Evolutionary conservation across 2,888 invertebrate genomes (phyloP), one percentile per base, ranked within the genome.

Genomic region (Cheilosia grossa): DNA sequence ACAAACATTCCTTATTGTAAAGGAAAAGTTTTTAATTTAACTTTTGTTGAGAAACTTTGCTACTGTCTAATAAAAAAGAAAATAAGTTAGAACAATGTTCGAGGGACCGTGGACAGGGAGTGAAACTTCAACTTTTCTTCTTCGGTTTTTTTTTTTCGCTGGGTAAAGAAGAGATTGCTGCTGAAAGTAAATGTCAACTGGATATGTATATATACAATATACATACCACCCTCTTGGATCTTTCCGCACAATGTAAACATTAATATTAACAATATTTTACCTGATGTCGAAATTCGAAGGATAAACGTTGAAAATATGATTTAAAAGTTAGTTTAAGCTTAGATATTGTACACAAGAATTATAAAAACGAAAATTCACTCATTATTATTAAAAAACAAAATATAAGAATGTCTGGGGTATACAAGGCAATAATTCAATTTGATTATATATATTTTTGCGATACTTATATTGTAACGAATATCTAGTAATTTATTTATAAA

Each of bases 181-280:
- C 37, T 78, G 64, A 72, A 77, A 78, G 78, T 53, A 53, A 78
- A 78, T 61, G 72, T 82, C 82, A 82, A 72, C 56, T 61, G 42
- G 13, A 51, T 15, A 78, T 56, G 13, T 9, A 9, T 30, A 30
- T 27, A 30, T 47, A 21, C 1, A n/a, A n/a, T n/a, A 2, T 21
- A 63, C 63, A 17, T 2, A 2, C 6, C 66, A 33, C 10, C 17
- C 33, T 9, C 42, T 4, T 21, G 30, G 37, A 40, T 13, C 27
- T 37, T 30, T 42, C 63, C 51, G 37, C 37, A 61, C 59, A 67
- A 66, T 82, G 78, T 78, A 72, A 82, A 82, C 78, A 78, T 82
- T 82, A 72, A 78, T 82, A 82, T 82, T 78, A 78, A 82, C 78
- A 82, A 82, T 82, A 82, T 82, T 82, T 82, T 82, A 82, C 82